These are phyloP conservation scores for Ictalurus furcatus DNA, from an alignment of 2,113 vertebrate species.

Conservation along the genomic window DNA sequence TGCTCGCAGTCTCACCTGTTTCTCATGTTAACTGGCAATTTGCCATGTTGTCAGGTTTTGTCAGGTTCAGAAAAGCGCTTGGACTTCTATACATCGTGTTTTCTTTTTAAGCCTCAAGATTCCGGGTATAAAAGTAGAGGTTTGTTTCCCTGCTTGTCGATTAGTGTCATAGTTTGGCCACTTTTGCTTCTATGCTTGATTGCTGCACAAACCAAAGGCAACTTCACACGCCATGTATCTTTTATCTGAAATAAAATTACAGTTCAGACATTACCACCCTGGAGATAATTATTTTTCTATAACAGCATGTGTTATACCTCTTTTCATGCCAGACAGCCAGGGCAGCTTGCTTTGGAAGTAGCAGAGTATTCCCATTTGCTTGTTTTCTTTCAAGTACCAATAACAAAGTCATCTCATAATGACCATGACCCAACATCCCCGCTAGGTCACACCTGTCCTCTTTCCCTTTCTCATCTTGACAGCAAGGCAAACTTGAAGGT, in stretches of 20 bases:
- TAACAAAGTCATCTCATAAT: background rate
- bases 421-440: background rate
- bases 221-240: background rate
- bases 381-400: background rate
- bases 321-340: background rate
- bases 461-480: background rate
- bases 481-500: background rate
- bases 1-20: background rate
- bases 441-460: background rate
- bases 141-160: background rate
- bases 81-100: background rate
- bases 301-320: background rate
- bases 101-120: background rate
- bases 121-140: background rate
- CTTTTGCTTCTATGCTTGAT: background rate
- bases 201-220: background rate
- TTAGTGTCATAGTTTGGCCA: background rate
- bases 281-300: background rate
- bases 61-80: background rate
- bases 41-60: conserved; percentile 15
- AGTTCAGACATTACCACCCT: background rate
- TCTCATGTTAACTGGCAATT: conserved; percentile 29
- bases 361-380: background rate
- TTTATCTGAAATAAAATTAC: background rate
- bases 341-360: background rate